Base-by-base conservation (phyloP, 2,888 invertebrate genomes). In the Apotomis betuletana region DNA sequence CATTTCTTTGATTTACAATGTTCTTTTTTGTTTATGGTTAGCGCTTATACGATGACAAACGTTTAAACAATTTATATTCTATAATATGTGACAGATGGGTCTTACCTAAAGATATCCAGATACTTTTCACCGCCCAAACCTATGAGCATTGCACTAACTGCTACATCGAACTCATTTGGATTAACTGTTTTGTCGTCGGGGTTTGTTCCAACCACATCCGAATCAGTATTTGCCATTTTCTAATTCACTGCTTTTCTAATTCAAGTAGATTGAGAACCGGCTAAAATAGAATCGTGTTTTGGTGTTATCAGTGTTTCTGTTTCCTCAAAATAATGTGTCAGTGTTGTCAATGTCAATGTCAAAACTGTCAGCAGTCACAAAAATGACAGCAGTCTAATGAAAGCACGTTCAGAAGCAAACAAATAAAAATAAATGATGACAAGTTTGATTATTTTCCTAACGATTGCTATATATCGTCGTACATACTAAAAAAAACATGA, bases 121-220 rank as follows among this genome's bases (percentile, higher is more conserved):
- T 91, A 93, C 85, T 88, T 87, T 81, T 92, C 91, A 64, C 90
- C 93, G 54, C 88, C 91, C 68, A 90, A 67, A 12, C 89, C 88
- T 36, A 88, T 82, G 60, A 94, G 77, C 68, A 93, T 77, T 60
- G 92, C 87, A 77, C 81, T 85, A 54, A 92, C 85, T 3, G 92
- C 87, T 15, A 90, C 83, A 81, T 90, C 93, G 77, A 89, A 93
- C 69, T 85, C 87, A 73, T 83, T 86, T 41, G 90, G 91, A 79
- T 90, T 86, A 75, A 90, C 84, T 77, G 85, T 84, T 71, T 75
- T 79, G 15, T 74, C 75, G 46, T 77, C 67, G 55, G 79, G 64
- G 55, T 81, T 73, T 70, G 70, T 75, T 44, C 74, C 59, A 27
- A 75, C 41, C 68, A 64, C 57, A 67, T 75, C 73, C 67, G 70